Base-by-base conservation (phyloP, 2,888 invertebrate species). In the Torymus aiolomorphi region DNA sequence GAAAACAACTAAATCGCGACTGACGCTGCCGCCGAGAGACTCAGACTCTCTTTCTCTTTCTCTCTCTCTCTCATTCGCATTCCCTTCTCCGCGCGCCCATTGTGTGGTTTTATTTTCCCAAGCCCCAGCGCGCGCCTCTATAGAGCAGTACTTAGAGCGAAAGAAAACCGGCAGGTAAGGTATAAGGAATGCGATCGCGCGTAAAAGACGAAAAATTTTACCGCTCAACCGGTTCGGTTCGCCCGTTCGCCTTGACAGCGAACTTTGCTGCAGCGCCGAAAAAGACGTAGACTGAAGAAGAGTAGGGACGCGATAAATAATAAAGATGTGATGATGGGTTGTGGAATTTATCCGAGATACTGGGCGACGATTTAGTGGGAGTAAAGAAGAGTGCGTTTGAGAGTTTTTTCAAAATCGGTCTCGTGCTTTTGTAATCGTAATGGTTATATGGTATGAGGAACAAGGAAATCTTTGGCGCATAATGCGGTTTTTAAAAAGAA, bases 191-290 rank as follows among this genome's bases (percentile, higher is more conserved):
- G 31, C 31, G 31, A 31, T 31, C 31, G 5, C 5, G 31, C 42
- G 49, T 49, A 42, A 70, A 18, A 8, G 56, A 12, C 20, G n/a
- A 24, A 59, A 70, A 49, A 18, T 62, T 72, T n/a, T 62, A 12
- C 13, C 52, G 24, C 10, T 11, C 14, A 75, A 75, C 66, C 75
- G 66, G 75, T 75, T 65, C 18, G 8, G 31, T 31, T 31, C 73
- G 11, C 63, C 31, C 24, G 63, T 16, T 56, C 49, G 57, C 75
- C 75, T 75, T 75, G 75, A 51, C 24, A 75, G 66, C 57, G 66
- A 75, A 75, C 75, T 75, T 75, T 66, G 14, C 16, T 12, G n/a
- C 20, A 20, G 2, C 4, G 14, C 13, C 24, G 51, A 52, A 52
- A 63, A 74, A 56, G 42, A 4, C 12, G 2, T 24, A 24, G 14